phyloP scores from a whole-genome alignment of 1,140 invertebrate species.

The Oedothorax gibbosus region DNA sequence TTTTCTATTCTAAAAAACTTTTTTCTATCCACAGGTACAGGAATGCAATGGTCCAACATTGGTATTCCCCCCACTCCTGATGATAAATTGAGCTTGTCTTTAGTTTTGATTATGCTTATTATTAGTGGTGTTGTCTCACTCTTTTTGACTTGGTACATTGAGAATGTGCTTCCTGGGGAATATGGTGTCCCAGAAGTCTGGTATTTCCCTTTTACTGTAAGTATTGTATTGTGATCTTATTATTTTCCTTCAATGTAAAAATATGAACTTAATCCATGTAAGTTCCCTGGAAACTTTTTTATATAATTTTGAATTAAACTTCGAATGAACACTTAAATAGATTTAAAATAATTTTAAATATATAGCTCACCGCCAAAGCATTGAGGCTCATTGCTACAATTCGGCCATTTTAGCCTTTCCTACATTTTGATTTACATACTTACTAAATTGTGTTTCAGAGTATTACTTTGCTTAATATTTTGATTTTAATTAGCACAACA shows the following conservation, averaged over 20 bases:
- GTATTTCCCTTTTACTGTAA: slow-evolving; percentile 67
- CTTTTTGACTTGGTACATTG: slow-evolving; percentile 75
- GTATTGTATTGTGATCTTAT: not conserved
- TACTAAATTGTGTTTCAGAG: too few species aligned
- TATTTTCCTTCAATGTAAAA: not conserved
- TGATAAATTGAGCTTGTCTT: slow-evolving; percentile 77
- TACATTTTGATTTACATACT: too few species aligned
- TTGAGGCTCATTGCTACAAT: too few species aligned
- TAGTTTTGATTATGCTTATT: slow-evolving; percentile 73
- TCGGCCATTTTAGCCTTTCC: too few species aligned
- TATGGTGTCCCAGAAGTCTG: slow-evolving; percentile 72
- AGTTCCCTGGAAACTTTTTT: not conserved
- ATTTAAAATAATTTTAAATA: too few species aligned
- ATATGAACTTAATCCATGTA: not conserved
- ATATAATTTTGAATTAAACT: not conserved
- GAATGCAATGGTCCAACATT: slow-evolving; percentile 82
- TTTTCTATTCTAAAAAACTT: not conserved
- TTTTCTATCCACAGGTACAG: slow-evolving; percentile 68
- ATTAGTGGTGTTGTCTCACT: slow-evolving; percentile 71
- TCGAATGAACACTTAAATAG: too few species aligned
- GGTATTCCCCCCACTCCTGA: slow-evolving; percentile 76
- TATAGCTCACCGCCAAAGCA: too few species aligned
- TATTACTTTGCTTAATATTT: too few species aligned
- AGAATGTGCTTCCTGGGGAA: slow-evolving; percentile 75
- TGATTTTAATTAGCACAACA: too few species aligned